phyloP scores from a whole-genome alignment of 2,797 vertebrate genomes.

The Xenentodon cancila region DNA sequence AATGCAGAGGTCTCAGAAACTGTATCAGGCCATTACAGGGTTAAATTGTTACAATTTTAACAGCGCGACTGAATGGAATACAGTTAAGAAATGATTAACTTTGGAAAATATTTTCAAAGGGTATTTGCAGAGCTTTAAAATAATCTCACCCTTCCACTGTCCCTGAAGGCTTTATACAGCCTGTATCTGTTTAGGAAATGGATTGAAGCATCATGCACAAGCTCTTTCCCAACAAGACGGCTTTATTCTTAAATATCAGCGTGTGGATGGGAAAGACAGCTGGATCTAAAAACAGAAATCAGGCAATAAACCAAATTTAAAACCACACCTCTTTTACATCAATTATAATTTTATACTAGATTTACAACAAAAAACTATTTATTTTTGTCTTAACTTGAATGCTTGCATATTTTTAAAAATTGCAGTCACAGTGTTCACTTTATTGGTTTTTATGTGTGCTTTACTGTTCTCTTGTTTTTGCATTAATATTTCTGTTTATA shows the following conservation, averaged over 20 bases:
- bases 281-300: constrained; percentile 16
- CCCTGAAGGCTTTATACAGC: background rate
- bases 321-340: background rate
- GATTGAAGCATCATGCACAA: constrained; percentile 21
- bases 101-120: background rate
- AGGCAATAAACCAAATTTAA: background rate
- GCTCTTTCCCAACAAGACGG: constrained; percentile 17
- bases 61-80: too few species aligned
- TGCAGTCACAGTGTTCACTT: background rate
- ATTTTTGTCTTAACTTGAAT: background rate
- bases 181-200: constrained; percentile 8
- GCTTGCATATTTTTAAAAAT: background rate
- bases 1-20: too few species aligned
- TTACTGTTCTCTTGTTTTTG: background rate
- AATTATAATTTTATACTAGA: background rate
- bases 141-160: constrained; percentile 2
- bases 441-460: background rate
- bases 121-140: background rate
- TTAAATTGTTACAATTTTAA: too few species aligned
- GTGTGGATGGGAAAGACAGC: constrained; percentile 3
- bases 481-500: background rate
- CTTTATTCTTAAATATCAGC: constrained; percentile 54
- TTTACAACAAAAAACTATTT: background rate
- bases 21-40: too few species aligned
- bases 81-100: too few species aligned